Percentiles rank a stretch among this genome's conserved stretches.
phyloP scores from a whole-genome alignment of 2,113 vertebrate species.

The Chelonoidis abingdonii region DNA sequence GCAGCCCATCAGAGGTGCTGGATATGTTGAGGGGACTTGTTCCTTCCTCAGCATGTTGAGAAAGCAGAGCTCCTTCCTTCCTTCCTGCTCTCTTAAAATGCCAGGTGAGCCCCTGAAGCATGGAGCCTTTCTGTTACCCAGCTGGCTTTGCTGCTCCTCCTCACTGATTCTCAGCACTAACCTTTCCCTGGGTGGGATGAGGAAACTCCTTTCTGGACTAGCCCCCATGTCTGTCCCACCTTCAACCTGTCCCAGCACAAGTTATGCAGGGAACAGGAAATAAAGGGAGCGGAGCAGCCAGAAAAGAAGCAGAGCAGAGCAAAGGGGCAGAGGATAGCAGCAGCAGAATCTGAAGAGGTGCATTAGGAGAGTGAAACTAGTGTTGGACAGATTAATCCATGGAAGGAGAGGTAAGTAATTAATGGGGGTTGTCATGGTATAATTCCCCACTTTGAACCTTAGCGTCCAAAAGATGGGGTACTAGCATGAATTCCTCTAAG shows the following conservation, averaged over 20 bases:
- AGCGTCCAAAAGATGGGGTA: no score
- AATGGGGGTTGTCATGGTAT: neutral
- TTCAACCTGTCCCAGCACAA: neutral
- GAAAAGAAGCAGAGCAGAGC: neutral
- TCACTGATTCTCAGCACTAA: neutral
- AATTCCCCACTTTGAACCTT: no score
- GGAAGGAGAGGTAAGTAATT: neutral
- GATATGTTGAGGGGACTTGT: slow-evolving; percentile 1
- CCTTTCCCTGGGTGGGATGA: neutral
- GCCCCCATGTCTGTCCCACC: neutral
- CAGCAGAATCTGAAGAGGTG: neutral
- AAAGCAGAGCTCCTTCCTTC: neutral
- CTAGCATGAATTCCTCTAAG: no score
- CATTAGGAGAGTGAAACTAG: neutral
- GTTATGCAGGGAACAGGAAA: neutral
- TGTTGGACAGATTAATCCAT: neutral
- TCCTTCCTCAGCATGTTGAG: slow-evolving; percentile 49
- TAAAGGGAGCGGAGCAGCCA: neutral
- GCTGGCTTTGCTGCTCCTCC: slow-evolving; percentile 29
- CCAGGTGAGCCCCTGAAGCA: neutral
- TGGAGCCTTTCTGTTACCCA: neutral
- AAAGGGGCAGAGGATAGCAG: neutral
- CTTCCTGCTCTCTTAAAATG: neutral
- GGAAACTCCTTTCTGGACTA: neutral
- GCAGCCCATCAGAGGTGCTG: slow-evolving; percentile 25